Evolutionary conservation across 2,113 vertebrate genomes (phyloP), one percentile per base, ranked within the genome.

Genomic region (Hippocampus abdominalis): DNA sequence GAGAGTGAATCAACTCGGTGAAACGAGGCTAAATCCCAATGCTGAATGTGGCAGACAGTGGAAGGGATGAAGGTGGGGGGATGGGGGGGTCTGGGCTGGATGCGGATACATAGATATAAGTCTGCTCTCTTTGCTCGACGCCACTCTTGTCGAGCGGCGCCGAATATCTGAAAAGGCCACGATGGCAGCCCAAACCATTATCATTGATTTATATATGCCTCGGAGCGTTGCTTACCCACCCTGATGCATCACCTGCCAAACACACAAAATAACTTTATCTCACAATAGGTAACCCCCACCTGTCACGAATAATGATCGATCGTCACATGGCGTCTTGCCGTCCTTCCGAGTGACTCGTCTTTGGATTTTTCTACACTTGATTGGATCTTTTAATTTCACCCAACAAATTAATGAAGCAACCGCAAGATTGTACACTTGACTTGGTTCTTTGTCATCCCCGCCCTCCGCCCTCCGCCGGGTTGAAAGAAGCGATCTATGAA

Each of bases 11-110:
- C 69, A 69, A 40, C 64, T 29, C 39, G 74, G 75, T 81, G 76
- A 77, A 73, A 75, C 49, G 1, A 66, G 80, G 83, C 77, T 57
- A 69, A 39, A 71, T 71, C 60, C 68, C 5, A 29, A 5, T 18
- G 4, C 29, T 13, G 29, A 66, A 32, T 32, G 39, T 3, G 36
- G 25, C 18, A 54, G 56, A 69, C 68, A 59, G 68, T 63, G 36
- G 8, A 57, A 67, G 68, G 66, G 53, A 62, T 3, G n/a, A 71
- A 63, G 8, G 36, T 74, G 27, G 54, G 66, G 27, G 44, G 27
- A n/a, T n/a, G n/a, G n/a, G n/a, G 64, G 29, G 59, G 61, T 11
- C n/a, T 61, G 57, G 15, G 48, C 4, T 66, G 72, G 66, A 75
- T 76, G 11, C n/a, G 49, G 56, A 77, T 64, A 36, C 68, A 57